Conservation (phyloP, 1,140 invertebrate species). For the Pentalonia nigronervosa region DNA sequence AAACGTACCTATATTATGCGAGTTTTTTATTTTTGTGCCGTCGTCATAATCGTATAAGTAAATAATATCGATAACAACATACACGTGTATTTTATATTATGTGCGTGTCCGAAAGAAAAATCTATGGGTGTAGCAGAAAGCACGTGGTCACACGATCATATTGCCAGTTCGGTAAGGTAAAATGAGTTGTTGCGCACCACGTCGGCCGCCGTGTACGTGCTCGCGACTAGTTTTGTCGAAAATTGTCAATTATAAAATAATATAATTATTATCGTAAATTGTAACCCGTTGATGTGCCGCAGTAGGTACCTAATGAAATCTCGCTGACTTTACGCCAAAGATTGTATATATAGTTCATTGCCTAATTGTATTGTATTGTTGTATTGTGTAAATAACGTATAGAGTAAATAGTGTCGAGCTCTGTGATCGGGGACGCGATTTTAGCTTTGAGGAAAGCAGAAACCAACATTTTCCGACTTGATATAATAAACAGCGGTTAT, state of each 20-base stretch:
- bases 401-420: background rate
- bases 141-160: background rate
- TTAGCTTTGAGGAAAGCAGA: too few relatives aligned
- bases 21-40: too few relatives aligned
- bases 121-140: background rate
- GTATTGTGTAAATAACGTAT: background rate
- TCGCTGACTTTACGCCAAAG: background rate
- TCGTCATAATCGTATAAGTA: background rate
- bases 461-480: background rate
- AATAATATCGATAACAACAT: background rate
- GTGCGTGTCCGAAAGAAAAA: background rate
- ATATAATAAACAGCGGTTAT: too few relatives aligned
- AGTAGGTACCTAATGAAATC: constrained; percentile 8
- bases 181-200: too few relatives aligned
- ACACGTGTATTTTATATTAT: background rate
- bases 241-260: background rate
- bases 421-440: background rate
- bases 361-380: too few relatives aligned
- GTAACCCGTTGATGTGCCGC: background rate
- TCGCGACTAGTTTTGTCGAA: background rate
- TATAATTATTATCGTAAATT: too few relatives aligned
- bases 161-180: background rate
- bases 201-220: background rate
- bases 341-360: background rate
- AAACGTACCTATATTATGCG: too few relatives aligned